These are phyloP conservation scores for Trachemys scripta DNA, from an alignment of 2,113 vertebrate genomes.

Conservation along the genomic window DNA sequence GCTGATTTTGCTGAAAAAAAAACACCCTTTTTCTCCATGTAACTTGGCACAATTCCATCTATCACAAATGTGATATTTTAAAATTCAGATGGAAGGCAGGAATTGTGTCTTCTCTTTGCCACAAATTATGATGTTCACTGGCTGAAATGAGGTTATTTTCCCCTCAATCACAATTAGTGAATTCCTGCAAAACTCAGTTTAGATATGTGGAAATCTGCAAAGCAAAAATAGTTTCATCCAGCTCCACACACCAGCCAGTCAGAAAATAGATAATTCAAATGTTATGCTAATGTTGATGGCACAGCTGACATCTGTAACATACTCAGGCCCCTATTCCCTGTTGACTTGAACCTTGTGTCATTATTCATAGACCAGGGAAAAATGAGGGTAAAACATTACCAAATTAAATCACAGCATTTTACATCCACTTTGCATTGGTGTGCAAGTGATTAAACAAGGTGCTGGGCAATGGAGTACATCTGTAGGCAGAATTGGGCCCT, in stretches of 20 bases:
- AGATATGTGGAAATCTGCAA: not conserved
- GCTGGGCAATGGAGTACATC: not conserved
- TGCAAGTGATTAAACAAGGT: not conserved
- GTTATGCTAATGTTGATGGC: not conserved
- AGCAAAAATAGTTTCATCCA: not conserved
- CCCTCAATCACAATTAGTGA: not conserved
- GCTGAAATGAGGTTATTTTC: not conserved
- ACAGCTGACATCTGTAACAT: not conserved
- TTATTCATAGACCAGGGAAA: not conserved
- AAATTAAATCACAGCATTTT: not conserved
- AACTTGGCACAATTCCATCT: not conserved
- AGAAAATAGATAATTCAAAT: not conserved
- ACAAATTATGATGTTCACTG: not conserved
- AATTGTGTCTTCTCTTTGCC: not conserved
- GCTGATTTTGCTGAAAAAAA: accelerated
- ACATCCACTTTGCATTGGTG: not conserved
- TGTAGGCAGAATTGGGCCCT: not conserved
- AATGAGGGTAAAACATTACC: not conserved
- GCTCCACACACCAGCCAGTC: not conserved
- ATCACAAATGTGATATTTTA: not conserved
- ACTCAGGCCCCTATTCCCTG: not conserved
- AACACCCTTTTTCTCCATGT: not conserved
- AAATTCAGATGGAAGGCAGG: not conserved
- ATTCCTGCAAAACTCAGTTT: not conserved
- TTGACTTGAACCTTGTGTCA: not conserved